These are phyloP conservation scores for Toxonevra muliebris DNA, from an alignment of 2,888 invertebrate species.

Conservation along the genomic window DNA sequence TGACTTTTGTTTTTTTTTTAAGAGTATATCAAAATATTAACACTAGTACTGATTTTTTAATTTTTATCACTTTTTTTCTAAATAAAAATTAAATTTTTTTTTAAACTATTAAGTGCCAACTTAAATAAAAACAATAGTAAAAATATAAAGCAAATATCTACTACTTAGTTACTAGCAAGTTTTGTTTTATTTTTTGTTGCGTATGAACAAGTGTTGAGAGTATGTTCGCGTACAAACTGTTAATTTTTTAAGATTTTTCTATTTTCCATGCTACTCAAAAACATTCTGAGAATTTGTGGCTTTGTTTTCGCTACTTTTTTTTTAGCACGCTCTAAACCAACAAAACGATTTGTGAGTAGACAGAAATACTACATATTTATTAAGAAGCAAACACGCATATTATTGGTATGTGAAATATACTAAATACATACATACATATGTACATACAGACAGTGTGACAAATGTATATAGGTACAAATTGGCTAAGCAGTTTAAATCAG, in stretches of 20 bases:
- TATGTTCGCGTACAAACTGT: not conserved
- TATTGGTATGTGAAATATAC: not conserved
- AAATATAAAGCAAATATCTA: too few relatives aligned
- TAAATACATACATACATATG: not conserved
- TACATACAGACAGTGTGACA: not conserved
- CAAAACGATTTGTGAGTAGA: too few relatives aligned
- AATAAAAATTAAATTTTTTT: slow-evolving; percentile 1
- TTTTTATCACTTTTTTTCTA: slow-evolving; percentile 13
- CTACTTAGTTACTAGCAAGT: not conserved
- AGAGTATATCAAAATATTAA: not conserved
- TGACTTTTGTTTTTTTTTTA: slow-evolving; percentile 12
- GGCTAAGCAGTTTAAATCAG: too few relatives aligned
- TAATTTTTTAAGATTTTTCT: too few relatives aligned
- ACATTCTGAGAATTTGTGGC: too few relatives aligned
- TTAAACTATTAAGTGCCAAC: slow-evolving; percentile 8
- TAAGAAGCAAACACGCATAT: too few relatives aligned
- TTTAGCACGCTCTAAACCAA: too few relatives aligned
- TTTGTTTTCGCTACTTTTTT: too few relatives aligned
- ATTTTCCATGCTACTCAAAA: too few relatives aligned
- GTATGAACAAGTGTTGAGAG: slow-evolving; percentile 7
- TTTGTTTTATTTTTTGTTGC: slow-evolving; percentile 11
- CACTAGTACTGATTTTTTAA: slow-evolving; percentile 5
- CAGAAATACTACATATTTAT: too few relatives aligned
- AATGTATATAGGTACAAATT: too few relatives aligned
- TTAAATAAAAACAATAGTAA: slow-evolving; percentile 9